These are phyloP conservation scores for Lasioglossum pauxillum DNA, from an alignment of 2,888 invertebrate species.

Conservation along the genomic window DNA sequence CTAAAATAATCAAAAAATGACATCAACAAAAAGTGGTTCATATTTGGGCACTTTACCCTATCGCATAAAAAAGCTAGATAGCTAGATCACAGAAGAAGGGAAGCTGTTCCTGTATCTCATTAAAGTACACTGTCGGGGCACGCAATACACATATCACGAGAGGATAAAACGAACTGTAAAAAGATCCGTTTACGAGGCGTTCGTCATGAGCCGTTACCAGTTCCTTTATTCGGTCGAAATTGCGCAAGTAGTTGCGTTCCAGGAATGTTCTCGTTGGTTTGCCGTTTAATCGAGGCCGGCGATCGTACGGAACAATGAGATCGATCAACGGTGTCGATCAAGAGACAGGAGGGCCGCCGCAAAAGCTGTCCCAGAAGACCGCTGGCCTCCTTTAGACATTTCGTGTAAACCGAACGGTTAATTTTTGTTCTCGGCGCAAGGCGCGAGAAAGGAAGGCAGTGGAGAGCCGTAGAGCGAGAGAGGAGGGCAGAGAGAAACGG, in stretches of 20 bases:
- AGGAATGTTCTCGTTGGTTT: background rate
- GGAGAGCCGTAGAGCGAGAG: constrained; percentile 20
- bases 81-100: background rate
- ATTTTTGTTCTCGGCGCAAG: constrained; percentile 53
- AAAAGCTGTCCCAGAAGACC: constrained; percentile 6
- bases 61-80: background rate
- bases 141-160: background rate
- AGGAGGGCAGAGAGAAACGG: constrained; percentile 42
- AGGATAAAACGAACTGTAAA: background rate
- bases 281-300: constrained; percentile 26
- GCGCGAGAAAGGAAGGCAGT: background rate
- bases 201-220: constrained; percentile 24
- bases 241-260: background rate
- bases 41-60: too few relatives aligned
- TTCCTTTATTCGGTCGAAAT: constrained; percentile 16
- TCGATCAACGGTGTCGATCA: constrained; percentile 37
- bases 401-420: constrained; percentile 57
- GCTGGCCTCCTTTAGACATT: constrained; percentile 21
- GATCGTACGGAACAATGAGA: constrained; percentile 40
- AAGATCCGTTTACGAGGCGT: constrained; percentile 12
- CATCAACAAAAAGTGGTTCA: too few relatives aligned
- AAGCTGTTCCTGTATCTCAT: background rate
- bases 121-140: background rate
- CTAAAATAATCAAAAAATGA: too few relatives aligned
- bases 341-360: background rate